phyloP scores from a whole-genome alignment of 1,140 invertebrate genomes.

The Lasioglossum baleicum region DNA sequence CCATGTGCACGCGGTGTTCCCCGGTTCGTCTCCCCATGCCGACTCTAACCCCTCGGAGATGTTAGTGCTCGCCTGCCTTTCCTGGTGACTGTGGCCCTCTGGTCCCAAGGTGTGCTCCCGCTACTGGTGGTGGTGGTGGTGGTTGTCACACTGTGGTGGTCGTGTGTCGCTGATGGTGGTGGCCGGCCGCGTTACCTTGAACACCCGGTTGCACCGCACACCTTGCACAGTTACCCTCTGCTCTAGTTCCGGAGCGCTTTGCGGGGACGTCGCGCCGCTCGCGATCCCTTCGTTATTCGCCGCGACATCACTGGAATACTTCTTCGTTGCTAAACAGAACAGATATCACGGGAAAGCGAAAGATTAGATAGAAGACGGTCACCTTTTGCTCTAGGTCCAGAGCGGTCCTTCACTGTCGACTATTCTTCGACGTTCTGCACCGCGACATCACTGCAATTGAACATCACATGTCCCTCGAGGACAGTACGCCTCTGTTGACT shows the following conservation, averaged over 20 bases:
- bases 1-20: conserved; percentile 61
- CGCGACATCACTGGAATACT: no score
- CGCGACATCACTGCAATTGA: no score
- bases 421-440: no score
- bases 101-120: conserved; percentile 12
- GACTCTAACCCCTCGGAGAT: conserved; percentile 21
- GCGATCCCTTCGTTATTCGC: neutral
- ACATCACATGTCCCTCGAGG: no score
- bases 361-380: no score
- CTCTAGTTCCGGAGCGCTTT: conserved; percentile 51
- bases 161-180: conserved; percentile 35
- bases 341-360: no score
- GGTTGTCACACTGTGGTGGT: conserved; percentile 38
- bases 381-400: no score
- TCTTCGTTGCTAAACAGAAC: no score
- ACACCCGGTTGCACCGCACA: conserved; percentile 57
- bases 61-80: conserved; percentile 30
- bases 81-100: conserved; percentile 3
- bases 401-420: no score
- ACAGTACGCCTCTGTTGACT: no score
- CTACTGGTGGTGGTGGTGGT: conserved; percentile 22
- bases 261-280: neutral
- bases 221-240: conserved; percentile 68
- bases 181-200: conserved; percentile 60
- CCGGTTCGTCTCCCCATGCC: conserved; percentile 57